Base-by-base conservation (phyloP, 2,888 invertebrate genomes). In the Chirona hameri region DNA sequence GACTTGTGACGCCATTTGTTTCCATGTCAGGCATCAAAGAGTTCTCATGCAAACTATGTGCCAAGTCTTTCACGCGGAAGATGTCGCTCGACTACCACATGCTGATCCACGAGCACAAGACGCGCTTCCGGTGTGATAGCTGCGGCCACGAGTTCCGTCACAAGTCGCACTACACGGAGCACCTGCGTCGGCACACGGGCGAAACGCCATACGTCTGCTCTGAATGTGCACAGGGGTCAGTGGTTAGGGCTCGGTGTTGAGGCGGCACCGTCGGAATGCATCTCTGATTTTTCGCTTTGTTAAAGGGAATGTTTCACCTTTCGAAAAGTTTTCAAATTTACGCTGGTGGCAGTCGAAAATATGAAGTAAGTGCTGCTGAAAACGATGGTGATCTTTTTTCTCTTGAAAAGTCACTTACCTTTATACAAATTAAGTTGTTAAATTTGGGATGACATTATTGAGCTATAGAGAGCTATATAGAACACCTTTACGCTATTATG, bases 61-160 rank as follows among this genome's bases (percentile, higher is more conserved):
- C 89, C 82, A 89, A 90, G 9, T 90, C 90, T 65, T 91, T 91
- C 86, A 91, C 91, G 1, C 87, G 91, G 55, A 89, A 91, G 83
- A 91, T 91, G 87, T 91, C 90, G 83, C 88, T 91, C 55, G 91
- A 91, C 86, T 91, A 91, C 86, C 91, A 91, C 86, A 90, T 91
- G 90, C 86, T 91, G 84, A 91, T 91, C 84, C 91, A 91, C 86
- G 89, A 90, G 85, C 91, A 91, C 87, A 90, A 90, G 86, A 91
- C 90, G 27, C 88, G 91, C 27, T 91, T 91, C 86, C 90, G 90
- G 0, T 91, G 91, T 84, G 87, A 88, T 7, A 91, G 91, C 85
- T 91, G 91, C 86, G 90, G 90, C 1, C 88, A 91, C 76, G 90
- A 91, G 85, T 91, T 91, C 85, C 87, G 91, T 46, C 91, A 91